Base-by-base conservation (phyloP, 2,888 invertebrate species). In the Eumerus sabulonum region DNA sequence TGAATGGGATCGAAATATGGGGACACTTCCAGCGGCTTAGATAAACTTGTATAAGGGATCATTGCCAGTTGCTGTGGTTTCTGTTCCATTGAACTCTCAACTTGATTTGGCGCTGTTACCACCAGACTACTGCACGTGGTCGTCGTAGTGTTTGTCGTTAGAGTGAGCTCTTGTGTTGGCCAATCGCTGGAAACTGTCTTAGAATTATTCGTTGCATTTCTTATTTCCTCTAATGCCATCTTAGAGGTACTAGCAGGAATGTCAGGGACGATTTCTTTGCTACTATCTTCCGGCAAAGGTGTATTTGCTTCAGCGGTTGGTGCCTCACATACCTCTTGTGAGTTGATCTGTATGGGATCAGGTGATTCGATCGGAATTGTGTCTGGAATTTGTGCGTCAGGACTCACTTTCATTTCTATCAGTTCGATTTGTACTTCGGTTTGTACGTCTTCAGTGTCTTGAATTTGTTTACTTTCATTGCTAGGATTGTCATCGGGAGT, bases 381-480 rank as follows among this genome's bases (percentile, higher is more conserved):
- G 47, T 73, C 73, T 53, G 63, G 67, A 63, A 63, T 73, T 63
- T 53, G 67, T 19, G 48, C 51, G 36, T 77, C 73, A 62, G 77
- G 62, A 59, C 54, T 18, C 3, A 54, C 64, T 44, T 79, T 74
- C 74, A 79, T 79, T 79, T 79, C 63, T 54, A 87, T 86, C 56
- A 87, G 76, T 71, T 87, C 86, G 60, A 87, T 87, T 83, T 87
- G 84, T 14, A 87, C 85, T 82, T 85, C 85, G 57, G 87, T 84
- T 57, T 84, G 83, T 35, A 86, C 83, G 42, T 83, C 70, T 12
- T 82, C 70, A 51, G 76, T 76, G 2, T 82, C 73, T 44, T 82
- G 83, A 4, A 76, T 73, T 68, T 82, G 66, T 40, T 64, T 59
- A 50, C 60, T 47, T 68, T 82, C 67, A 42, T 64, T 59, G 56